Conservation (phyloP, 2,113 vertebrate genomes). For the Syngnathus typhle region DNA sequence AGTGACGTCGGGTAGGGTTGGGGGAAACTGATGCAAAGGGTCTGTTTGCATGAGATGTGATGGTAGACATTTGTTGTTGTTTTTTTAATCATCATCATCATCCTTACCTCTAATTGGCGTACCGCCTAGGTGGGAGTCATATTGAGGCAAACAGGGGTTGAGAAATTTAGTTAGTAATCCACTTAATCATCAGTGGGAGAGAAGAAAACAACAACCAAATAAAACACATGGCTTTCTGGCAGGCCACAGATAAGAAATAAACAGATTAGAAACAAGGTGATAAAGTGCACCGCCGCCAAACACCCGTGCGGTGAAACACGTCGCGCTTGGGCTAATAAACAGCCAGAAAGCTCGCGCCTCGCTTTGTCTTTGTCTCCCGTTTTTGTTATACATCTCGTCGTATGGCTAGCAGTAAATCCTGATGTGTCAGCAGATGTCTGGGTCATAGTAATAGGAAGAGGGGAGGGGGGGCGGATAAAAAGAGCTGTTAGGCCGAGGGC, state of each 20-base stretch:
- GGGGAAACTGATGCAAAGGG: not conserved
- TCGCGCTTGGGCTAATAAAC: not conserved
- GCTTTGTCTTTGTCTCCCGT: not conserved
- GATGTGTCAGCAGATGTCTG: constrained; percentile 50
- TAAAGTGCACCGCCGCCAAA: constrained; percentile 16
- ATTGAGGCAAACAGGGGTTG: constrained; percentile 94
- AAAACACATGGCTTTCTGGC: constrained; percentile 39
- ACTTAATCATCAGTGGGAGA: constrained; percentile 45
- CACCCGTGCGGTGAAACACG: not conserved
- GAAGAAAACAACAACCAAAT: constrained; percentile 14
- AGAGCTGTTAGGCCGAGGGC: constrained; percentile 37
- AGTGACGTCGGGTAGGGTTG: constrained; percentile 4
- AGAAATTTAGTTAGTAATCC: constrained; percentile 70
- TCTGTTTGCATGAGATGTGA: constrained; percentile 51
- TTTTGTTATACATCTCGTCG: constrained; percentile 19
- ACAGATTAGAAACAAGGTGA: constrained; percentile 37
- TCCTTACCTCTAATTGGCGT: constrained; percentile 99
- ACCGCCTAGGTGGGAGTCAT: constrained; percentile 96
- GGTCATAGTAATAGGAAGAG: not conserved
- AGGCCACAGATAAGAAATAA: constrained; percentile 28
- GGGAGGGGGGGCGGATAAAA: constrained; percentile 31
- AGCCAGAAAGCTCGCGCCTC: not conserved
- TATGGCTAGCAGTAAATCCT: constrained; percentile 40
- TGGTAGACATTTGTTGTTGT: constrained; percentile 62
- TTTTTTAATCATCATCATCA: constrained; percentile 67